These are phyloP conservation scores for Sebastiscus tertius DNA, from an alignment of 2,797 vertebrate species.

Conservation along the genomic window DNA sequence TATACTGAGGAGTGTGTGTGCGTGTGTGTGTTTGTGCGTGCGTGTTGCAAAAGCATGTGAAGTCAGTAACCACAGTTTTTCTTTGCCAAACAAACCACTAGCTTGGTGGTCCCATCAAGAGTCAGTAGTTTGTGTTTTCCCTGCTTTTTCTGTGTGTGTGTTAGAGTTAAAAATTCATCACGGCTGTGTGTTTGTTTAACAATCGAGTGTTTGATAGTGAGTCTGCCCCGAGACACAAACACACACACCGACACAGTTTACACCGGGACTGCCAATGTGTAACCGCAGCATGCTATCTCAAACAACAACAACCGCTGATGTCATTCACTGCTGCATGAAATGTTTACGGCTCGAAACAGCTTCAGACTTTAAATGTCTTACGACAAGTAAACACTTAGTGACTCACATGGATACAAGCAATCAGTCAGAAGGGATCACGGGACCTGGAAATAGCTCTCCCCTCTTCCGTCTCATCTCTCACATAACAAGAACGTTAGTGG, in stretches of 20 bases:
- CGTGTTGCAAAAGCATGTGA: neutral
- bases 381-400: conserved; percentile 10
- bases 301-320: neutral
- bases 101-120: conserved; percentile 36
- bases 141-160: neutral
- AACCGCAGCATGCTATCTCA: neutral
- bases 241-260: conserved; percentile 1
- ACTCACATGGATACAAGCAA: neutral
- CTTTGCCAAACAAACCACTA: conserved; percentile 34
- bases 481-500: neutral
- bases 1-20: neutral
- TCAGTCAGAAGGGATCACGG: neutral
- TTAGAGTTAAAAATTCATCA: conserved; percentile 42
- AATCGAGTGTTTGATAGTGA: conserved; percentile 30
- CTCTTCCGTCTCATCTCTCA: neutral
- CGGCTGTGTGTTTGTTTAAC: conserved; percentile 45
- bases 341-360: neutral
- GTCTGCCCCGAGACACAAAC: neutral
- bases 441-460: neutral
- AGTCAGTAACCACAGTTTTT: conserved; percentile 9
- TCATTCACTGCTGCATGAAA: neutral
- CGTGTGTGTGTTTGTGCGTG: neutral
- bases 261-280: neutral
- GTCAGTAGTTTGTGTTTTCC: conserved; percentile 24
- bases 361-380: neutral